Evolutionary conservation across 2,797 vertebrate genomes (phyloP), one percentile per base, ranked within the genome.

Genomic region (Manis crassicaudata): DNA sequence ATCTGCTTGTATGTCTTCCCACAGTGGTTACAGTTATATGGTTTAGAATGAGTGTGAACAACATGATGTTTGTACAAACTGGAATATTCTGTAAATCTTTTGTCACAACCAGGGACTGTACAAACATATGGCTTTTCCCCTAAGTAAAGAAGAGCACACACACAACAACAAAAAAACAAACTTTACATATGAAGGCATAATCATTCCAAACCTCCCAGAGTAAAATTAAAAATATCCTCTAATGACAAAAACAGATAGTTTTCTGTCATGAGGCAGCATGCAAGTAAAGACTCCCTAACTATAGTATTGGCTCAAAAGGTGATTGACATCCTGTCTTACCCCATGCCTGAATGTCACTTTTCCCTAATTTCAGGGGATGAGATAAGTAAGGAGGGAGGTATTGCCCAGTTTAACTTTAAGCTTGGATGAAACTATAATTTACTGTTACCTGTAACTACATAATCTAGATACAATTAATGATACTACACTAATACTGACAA

Each of bases 1-100:
- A 99, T 99, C 98, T 99, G 99, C 98, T 99, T 99, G 98, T 99
- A 99, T 3, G 99, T 99, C 97, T 99, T 99, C 70, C 99, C 99
- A 82, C 99, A 99, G 97, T 99, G 99, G 98, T 99, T 99, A 98
- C 99, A 99, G 99, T 99, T 99, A 98, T 99, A 99, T 12, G 99
- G 99, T 98, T 99, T 99, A 98, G 99, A 99, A 91, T 99, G 99
- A 10, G 99, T 99, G 95, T 99, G 99, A 96, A 99, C 99, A 82
- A 99, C 99, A 50, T 99, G 99, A 97, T 99, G 99, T 98, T 99
- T 99, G 98, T 99, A 99, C 96, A 99, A 98, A 98, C 99, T 99
- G 98, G 99, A 99, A 98, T 99, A 99, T 97, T 99, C 99, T 14
- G 99, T 99, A 98, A 99, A 99, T 92, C 99, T 99, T 98, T 99